A percentile compares a stretch with the other conserved stretches of the same genome.
These are phyloP conservation scores for Salvelinus sp. DNA, from an alignment of 2,113 vertebrate species.

Conservation along the genomic window DNA sequence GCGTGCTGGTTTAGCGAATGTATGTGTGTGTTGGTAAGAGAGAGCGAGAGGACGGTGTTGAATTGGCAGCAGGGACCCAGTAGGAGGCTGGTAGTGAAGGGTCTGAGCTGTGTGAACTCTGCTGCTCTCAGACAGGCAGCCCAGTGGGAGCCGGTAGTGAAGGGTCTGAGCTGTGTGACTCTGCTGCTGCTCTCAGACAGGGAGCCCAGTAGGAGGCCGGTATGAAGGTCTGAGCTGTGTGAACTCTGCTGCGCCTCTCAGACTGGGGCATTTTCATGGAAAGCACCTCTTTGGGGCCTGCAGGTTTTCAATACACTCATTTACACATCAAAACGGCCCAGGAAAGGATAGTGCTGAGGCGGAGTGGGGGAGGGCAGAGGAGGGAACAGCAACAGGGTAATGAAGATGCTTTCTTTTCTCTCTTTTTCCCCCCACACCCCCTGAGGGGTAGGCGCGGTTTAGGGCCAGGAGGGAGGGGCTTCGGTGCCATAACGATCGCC, in stretches of 20 bases:
- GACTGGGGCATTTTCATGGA: constrained; percentile 78
- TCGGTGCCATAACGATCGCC: constrained; percentile 71
- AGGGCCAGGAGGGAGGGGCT: constrained; percentile 54
- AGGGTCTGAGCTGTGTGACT: no score
- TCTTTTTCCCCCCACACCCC: constrained; percentile 46
- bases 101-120: no score
- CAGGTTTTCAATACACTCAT: constrained; percentile 81
- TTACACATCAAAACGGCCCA: constrained; percentile 80
- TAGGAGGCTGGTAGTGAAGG: no score
- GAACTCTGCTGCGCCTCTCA: not conserved
- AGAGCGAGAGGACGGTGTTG: constrained; percentile 28
- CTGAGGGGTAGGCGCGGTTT: constrained; percentile 51
- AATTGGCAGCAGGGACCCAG: constrained; percentile 11
- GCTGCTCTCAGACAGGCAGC: no score
- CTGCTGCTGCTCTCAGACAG: no score
- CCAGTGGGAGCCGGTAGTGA: no score
- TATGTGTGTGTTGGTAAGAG: constrained; percentile 8
- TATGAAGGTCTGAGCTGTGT: no score
- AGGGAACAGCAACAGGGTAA: constrained; percentile 65
- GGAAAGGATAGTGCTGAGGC: constrained; percentile 76
- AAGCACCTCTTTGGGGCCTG: constrained; percentile 77
- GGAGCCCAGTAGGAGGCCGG: no score
- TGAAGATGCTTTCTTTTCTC: constrained; percentile 78
- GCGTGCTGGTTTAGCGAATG: not conserved
- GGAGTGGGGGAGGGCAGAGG: constrained; percentile 33